Conservation (phyloP, 2,113 vertebrate species). For the Plestiodon gilberti region DNA sequence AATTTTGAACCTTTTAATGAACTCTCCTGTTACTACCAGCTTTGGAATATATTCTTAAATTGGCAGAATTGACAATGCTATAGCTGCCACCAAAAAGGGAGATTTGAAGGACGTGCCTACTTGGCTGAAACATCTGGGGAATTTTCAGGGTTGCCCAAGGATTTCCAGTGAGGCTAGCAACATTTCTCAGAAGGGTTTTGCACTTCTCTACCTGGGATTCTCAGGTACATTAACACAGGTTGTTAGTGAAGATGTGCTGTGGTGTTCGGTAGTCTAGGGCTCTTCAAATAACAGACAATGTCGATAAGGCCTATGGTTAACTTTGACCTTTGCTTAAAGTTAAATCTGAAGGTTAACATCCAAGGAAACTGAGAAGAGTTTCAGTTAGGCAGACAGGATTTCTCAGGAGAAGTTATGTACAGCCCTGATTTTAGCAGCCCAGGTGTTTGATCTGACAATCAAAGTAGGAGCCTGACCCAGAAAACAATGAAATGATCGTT, state of each 20-base stretch:
- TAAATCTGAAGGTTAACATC: neutral
- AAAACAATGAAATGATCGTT: no score
- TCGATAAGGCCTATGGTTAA: neutral
- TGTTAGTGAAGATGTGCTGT: neutral
- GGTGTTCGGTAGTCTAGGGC: neutral
- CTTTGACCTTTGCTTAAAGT: neutral
- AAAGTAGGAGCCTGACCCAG: neutral
- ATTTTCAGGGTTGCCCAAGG: neutral
- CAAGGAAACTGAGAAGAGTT: neutral
- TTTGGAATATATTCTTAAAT: neutral
- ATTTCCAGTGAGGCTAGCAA: neutral
- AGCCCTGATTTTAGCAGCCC: neutral
- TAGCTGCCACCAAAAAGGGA: neutral
- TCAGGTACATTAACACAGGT: neutral
- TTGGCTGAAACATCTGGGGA: neutral
- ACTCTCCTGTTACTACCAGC: no score
- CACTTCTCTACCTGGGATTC: neutral
- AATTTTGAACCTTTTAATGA: neutral
- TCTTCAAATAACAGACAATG: neutral
- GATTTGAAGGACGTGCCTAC: neutral
- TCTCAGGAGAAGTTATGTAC: neutral
- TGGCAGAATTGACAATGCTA: neutral
- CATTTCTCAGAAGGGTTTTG: neutral
- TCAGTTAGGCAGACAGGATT: neutral
- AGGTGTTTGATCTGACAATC: neutral